These are phyloP conservation scores for Chloroceryle inda DNA, from an alignment of 2,797 vertebrate species.

Conservation along the genomic window DNA sequence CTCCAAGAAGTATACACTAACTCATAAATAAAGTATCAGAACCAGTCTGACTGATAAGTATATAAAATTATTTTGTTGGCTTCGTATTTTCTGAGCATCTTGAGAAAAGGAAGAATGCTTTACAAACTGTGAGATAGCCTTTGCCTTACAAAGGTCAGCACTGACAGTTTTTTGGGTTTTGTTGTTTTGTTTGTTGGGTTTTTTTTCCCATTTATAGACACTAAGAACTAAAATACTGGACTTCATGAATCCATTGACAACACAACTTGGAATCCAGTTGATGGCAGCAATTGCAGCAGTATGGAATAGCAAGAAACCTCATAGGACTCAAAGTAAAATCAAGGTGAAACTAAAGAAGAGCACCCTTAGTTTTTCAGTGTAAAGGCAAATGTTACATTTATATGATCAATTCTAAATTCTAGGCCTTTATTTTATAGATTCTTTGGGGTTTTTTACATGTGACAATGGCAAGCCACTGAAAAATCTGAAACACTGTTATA, in stretches of 20 bases:
- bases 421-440: neutral
- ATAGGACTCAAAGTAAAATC: constrained; percentile 86
- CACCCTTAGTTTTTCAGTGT: neutral
- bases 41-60: neutral
- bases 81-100: neutral
- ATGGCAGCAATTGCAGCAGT: constrained; percentile 91
- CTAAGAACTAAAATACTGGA: constrained; percentile 90
- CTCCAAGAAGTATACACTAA: neutral
- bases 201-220: constrained; percentile 56
- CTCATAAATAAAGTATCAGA: neutral
- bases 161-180: neutral
- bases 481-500: neutral
- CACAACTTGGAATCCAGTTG: constrained; percentile 89
- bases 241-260: constrained; percentile 90
- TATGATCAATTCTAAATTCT: neutral
- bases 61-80: neutral
- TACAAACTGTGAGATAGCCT: neutral
- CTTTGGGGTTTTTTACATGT: neutral
- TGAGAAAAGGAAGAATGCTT: neutral
- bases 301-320: constrained; percentile 89
- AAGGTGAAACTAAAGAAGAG: constrained; percentile 80
- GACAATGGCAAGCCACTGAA: neutral
- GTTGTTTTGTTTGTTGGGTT: too few relatives aligned
- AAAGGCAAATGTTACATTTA: neutral
- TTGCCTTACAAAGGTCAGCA: neutral